phyloP scores from a whole-genome alignment of 2,797 vertebrate genomes.

The Pterois miles region DNA sequence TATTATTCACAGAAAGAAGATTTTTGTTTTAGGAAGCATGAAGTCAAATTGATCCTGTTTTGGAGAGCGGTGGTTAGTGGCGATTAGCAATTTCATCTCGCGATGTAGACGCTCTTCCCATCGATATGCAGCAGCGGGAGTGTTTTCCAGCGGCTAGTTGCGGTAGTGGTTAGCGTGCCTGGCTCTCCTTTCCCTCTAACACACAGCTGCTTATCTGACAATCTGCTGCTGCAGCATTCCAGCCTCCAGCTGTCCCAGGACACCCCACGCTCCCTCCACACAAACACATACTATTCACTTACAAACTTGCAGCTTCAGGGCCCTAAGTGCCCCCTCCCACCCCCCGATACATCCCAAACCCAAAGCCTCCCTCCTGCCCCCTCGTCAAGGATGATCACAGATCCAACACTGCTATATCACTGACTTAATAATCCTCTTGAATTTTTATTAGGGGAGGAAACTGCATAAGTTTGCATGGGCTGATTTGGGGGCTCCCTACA shows the following conservation, averaged over 20 bases:
- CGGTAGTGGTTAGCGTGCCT: constrained; percentile 71
- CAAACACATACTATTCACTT: constrained; percentile 56
- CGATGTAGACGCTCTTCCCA: constrained; percentile 39
- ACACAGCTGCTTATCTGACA: constrained; percentile 79
- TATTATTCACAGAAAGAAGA: constrained; percentile 32
- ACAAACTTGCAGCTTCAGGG: constrained; percentile 45
- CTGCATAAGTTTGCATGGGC: constrained; percentile 16
- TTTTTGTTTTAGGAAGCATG: constrained; percentile 43
- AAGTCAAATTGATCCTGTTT: constrained; percentile 47
- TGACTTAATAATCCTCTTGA: constrained; percentile 50
- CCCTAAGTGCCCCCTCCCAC: constrained; percentile 27
- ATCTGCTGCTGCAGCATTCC: constrained; percentile 78
- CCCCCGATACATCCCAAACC: constrained; percentile 16
- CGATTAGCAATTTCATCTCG: constrained; percentile 51
- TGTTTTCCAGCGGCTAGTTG: constrained; percentile 68
- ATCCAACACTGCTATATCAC: constrained; percentile 52
- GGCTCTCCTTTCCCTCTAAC: constrained; percentile 58
- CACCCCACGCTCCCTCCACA: constrained; percentile 61
- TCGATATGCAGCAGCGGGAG: constrained; percentile 55
- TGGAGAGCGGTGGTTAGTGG: constrained; percentile 39
- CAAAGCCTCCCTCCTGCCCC: neutral
- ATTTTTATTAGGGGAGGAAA: constrained; percentile 46
- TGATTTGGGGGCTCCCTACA: constrained; percentile 23
- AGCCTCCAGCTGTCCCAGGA: constrained; percentile 77
- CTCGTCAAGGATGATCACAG: constrained; percentile 33